Evolutionary conservation across 2,888 invertebrate genomes (phyloP).

Genomic region (Hoplodrina blanda): DNA sequence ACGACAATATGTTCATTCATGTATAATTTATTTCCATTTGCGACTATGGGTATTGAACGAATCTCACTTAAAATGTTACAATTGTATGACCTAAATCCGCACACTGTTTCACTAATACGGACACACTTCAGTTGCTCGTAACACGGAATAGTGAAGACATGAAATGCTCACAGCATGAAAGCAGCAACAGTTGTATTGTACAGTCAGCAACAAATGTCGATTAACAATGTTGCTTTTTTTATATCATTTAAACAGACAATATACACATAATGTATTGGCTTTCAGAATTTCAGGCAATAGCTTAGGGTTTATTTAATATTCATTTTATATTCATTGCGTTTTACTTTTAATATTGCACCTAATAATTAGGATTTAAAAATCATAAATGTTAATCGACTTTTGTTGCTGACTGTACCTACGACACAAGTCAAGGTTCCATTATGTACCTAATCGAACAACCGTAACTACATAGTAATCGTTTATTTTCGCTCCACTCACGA

Average conservation of each 20-base stretch:
- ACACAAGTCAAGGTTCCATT: slow-evolving; percentile 5
- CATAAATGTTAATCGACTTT: no score
- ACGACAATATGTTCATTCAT: slow-evolving; percentile 71
- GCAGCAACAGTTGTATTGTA: background rate
- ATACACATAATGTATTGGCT: no score
- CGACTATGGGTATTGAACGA: slow-evolving; percentile 83
- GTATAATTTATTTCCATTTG: slow-evolving; percentile 86
- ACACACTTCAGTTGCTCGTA: slow-evolving; percentile 48
- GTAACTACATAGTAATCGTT: slow-evolving; percentile 17
- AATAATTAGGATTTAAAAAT: no score
- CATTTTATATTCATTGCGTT: no score
- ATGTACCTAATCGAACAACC: slow-evolving; percentile 2
- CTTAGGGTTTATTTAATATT: no score
- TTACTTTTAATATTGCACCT: no score
- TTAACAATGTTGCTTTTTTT: no score
- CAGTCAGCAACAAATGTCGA: no score
- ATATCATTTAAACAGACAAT: no score
- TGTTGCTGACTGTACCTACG: no score
- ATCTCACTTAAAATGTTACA: slow-evolving; percentile 80
- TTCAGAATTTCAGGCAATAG: no score
- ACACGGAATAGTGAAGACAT: slow-evolving; percentile 46
- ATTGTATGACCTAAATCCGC: slow-evolving; percentile 68
- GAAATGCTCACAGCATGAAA: slow-evolving; percentile 19
- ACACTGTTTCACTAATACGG: slow-evolving; percentile 75
- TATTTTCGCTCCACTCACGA: slow-evolving; percentile 23